Conservation (phyloP, 2,113 vertebrate genomes). For the Sprattus sprattus region DNA sequence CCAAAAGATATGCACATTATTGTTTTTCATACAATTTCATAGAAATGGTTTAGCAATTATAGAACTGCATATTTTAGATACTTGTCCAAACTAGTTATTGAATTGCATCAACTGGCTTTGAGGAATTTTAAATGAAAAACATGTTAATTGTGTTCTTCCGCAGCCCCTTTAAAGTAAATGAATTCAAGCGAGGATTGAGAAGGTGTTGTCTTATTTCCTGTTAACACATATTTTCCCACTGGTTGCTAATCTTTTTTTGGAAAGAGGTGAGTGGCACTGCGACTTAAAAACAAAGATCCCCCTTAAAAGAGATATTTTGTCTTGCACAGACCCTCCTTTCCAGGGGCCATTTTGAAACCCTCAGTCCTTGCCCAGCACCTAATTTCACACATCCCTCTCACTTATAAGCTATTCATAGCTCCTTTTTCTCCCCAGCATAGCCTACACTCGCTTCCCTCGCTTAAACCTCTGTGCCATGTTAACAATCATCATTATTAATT, state of each 20-base stretch:
- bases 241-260: background rate
- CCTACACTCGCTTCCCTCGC: background rate
- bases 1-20: background rate
- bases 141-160: background rate
- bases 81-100: background rate
- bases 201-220: background rate
- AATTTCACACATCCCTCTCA: constrained; percentile 30
- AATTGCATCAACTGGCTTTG: background rate
- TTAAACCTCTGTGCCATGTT: background rate
- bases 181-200: background rate
- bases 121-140: background rate
- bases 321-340: background rate
- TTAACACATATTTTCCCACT: background rate
- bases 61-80: background rate
- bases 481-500: constrained; percentile 69
- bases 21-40: background rate
- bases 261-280: background rate
- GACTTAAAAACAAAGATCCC: background rate
- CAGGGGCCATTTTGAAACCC: constrained; percentile 5
- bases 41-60: background rate
- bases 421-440: background rate
- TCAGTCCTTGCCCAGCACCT: background rate
- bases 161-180: background rate
- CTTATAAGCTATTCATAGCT: constrained; percentile 23
- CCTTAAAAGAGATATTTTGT: background rate